A percentile compares a stretch with the other conserved stretches of the same genome.
Conservation (phyloP, 1,140 invertebrate genomes). For the Drosophila kurseongensis region DNA sequence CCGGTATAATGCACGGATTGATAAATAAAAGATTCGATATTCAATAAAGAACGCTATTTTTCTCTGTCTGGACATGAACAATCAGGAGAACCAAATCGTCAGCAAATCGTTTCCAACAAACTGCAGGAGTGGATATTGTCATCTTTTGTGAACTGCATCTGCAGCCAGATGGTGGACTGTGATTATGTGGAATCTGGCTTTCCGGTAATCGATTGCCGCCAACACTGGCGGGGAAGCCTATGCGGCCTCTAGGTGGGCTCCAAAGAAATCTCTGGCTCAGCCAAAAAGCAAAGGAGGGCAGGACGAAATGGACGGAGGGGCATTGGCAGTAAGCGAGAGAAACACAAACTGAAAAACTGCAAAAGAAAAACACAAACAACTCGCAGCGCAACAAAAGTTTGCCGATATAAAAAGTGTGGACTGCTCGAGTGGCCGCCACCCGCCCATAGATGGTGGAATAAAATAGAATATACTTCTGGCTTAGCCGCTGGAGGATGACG, state of each 20-base stretch:
- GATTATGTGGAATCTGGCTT: constrained; percentile 31
- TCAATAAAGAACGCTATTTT: too few relatives aligned
- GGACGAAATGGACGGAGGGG: neutral
- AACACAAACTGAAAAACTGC: constrained; percentile 80
- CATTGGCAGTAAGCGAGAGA: constrained; percentile 2
- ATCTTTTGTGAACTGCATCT: neutral
- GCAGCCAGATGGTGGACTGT: constrained; percentile 2
- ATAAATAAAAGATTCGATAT: too few relatives aligned
- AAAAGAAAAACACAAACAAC: constrained; percentile 84
- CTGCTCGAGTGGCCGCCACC: constrained; percentile 72
- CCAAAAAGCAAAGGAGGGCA: constrained; percentile 29
- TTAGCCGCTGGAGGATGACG: constrained; percentile 55
- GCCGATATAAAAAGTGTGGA: constrained; percentile 79
- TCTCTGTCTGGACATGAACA: too few relatives aligned
- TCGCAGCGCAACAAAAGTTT: constrained; percentile 80
- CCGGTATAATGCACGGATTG: too few relatives aligned
- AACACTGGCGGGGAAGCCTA: constrained; percentile 30
- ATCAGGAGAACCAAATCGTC: neutral
- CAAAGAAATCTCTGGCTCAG: constrained; percentile 71
- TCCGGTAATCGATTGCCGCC: constrained; percentile 32
- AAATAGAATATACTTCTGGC: constrained; percentile 70
- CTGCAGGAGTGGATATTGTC: neutral
- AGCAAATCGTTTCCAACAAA: neutral
- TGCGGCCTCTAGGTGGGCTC: constrained; percentile 41
- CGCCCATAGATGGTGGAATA: constrained; percentile 57